These are phyloP conservation scores for Melieria omissa DNA, from an alignment of 2,888 invertebrate genomes.

Conservation along the genomic window DNA sequence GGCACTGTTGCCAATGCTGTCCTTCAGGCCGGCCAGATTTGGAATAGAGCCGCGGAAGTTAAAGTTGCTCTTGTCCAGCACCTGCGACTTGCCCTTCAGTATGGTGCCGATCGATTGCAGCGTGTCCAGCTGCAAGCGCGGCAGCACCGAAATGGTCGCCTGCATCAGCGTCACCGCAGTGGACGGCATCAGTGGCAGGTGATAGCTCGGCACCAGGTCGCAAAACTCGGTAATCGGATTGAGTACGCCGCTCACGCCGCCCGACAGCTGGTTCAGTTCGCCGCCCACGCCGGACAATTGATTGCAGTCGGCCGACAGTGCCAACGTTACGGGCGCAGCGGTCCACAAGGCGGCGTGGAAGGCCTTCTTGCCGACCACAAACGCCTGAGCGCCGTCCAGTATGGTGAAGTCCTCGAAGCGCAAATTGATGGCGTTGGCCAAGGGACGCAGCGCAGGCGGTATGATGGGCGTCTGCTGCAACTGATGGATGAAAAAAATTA, in stretches of 20 bases:
- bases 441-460: conserved; percentile 75
- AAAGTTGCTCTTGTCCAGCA: conserved; percentile 64
- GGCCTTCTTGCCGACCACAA: conserved; percentile 76
- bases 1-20: conserved; percentile 46
- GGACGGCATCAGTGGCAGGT: conserved; percentile 70
- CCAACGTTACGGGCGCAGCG: conserved; percentile 75
- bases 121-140: conserved; percentile 80
- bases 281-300: conserved; percentile 69
- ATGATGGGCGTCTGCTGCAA: conserved; percentile 78
- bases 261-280: conserved; percentile 70
- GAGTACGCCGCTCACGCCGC: conserved; percentile 77
- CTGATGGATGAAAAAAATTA: conserved; percentile 58
- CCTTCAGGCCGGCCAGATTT: conserved; percentile 62
- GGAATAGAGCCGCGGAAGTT: conserved; percentile 67
- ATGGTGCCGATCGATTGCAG: conserved; percentile 76
- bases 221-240: conserved; percentile 84
- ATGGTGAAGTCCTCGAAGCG: conserved; percentile 80
- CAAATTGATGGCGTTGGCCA: conserved; percentile 79
- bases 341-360: conserved; percentile 83
- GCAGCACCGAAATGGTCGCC: conserved; percentile 82
- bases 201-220: conserved; percentile 78
- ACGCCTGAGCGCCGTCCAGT: conserved; percentile 69
- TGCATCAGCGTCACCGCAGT: conserved; percentile 75
- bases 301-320: conserved; percentile 72
- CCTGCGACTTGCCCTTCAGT: conserved; percentile 70